phyloP scores from a whole-genome alignment of 2,113 vertebrate genomes.

The Nesoenas mayeri region DNA sequence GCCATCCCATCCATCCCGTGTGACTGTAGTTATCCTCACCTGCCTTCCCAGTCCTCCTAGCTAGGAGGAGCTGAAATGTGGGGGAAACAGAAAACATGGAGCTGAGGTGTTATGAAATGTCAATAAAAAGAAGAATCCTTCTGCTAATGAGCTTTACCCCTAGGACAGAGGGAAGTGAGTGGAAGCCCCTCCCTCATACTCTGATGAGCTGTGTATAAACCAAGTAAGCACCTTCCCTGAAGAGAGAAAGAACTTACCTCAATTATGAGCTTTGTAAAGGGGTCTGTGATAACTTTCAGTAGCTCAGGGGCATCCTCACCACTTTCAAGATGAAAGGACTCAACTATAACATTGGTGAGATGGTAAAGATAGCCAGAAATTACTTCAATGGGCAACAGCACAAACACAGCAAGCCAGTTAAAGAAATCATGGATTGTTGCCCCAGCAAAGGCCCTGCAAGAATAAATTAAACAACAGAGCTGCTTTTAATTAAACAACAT shows the following conservation, averaged over 20 bases:
- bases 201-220: not conserved
- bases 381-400: constrained; percentile 88
- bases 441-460: constrained; percentile 88
- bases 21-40: not conserved
- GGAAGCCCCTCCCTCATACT: not conserved
- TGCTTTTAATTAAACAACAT: not conserved
- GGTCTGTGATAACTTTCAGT: constrained; percentile 95
- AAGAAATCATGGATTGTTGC: constrained; percentile 97
- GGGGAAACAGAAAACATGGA: not conserved
- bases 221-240: not conserved
- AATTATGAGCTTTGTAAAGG: constrained; percentile 90
- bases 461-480: not conserved
- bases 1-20: not conserved
- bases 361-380: constrained; percentile 83
- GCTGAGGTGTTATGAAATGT: not conserved
- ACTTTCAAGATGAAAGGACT: constrained; percentile 83
- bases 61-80: not conserved
- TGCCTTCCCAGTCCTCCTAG: not conserved
- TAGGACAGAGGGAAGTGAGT: not conserved
- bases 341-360: constrained; percentile 82
- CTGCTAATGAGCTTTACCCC: not conserved
- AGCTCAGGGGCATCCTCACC: constrained; percentile 91
- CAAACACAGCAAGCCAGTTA: constrained; percentile 93
- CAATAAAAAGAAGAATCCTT: not conserved
- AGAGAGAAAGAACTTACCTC: constrained; percentile 77